Evolutionary conservation across 64 coral and sea anemone genomes (phyloP), one percentile per base, ranked within the genome.

Genomic region (Hydrozoanthus tunicans): DNA sequence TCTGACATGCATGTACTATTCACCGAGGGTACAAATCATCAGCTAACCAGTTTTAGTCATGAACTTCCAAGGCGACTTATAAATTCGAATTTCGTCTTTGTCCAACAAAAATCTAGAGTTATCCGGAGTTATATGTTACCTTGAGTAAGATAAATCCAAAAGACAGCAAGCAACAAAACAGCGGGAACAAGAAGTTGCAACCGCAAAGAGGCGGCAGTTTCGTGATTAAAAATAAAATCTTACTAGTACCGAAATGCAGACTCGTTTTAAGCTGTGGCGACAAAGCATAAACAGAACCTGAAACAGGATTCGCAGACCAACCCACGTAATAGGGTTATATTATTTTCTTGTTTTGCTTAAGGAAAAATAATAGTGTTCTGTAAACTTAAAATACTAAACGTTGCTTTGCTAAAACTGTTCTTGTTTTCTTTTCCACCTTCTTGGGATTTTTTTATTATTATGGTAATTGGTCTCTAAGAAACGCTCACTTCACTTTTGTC

Each of bases 401-500:
- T 25, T 82, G 0, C 60, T 43, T 32, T 43, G 32, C 32, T 43
- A 43, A 43, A 43, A 82, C 26, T 51, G 55, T 65, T 7, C 51
- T 65, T 82, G 32, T 65, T 82, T 82, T 82, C 5, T 0, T 82
- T 64, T 26, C 15, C 27, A 53, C 26, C 26, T 82, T 64, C 80
- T 53, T 82, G 51, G 43, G 43, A 82, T 65, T 66, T 62, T 82
- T 7, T 82, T 61, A 82, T 82, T 82, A 58, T 60, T 62, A 14
- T 61, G 9, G 11, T 32, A 62, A 25, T 81, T 81, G 11, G 11
- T 43, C 5, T 51, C 26, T 62, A 52, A 43, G 17, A 64, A 4
- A 6, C 4, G 0, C 59, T 6, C 17, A 64, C 13, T 82, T 2
- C 17, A 4, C 6, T 15, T 15, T 65, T 17, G 63, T 65, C 25